A percentile compares a stretch with the other conserved stretches of the same genome.
phyloP scores from a whole-genome alignment of 64 coral and sea anemone species.

The Pocillopora damicornis region DNA sequence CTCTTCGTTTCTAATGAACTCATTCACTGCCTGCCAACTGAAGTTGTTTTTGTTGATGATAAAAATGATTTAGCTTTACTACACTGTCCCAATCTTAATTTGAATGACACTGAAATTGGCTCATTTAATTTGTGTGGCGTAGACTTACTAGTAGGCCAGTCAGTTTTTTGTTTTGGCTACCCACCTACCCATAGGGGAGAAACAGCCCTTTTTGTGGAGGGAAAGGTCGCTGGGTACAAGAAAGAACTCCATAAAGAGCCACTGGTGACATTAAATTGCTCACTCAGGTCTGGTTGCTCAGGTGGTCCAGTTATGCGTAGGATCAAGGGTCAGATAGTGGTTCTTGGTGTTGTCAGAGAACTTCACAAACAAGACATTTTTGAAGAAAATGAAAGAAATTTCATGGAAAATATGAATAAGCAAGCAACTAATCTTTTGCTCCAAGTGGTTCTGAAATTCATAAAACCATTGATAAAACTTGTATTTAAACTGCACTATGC shows the following conservation, averaged over 20 bases:
- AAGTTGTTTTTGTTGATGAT: neutral
- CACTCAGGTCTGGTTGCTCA: neutral
- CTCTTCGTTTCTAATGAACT: neutral
- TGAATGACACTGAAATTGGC: neutral
- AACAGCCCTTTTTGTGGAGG: neutral
- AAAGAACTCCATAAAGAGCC: neutral
- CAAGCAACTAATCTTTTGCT: neutral
- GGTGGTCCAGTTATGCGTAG: neutral
- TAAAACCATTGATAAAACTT: neutral
- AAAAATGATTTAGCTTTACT: neutral
- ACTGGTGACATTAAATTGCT: neutral
- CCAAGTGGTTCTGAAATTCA: neutral
- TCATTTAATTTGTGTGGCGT: neutral
- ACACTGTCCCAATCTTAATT: neutral
- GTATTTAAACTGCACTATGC: neutral
- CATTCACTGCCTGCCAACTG: neutral
- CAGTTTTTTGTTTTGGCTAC: conserved; percentile 7
- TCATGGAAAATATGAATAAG: neutral
- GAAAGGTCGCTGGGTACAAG: conserved; percentile 6
- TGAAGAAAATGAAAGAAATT: neutral
- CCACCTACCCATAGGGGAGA: conserved; percentile 8
- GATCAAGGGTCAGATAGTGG: neutral
- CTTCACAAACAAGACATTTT: neutral
- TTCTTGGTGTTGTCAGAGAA: neutral
- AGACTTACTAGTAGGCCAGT: neutral